A percentile compares a stretch with the other conserved stretches of the same genome.
phyloP scores from a whole-genome alignment of 2,888 invertebrate species.

The Pimpla rufipes region DNA sequence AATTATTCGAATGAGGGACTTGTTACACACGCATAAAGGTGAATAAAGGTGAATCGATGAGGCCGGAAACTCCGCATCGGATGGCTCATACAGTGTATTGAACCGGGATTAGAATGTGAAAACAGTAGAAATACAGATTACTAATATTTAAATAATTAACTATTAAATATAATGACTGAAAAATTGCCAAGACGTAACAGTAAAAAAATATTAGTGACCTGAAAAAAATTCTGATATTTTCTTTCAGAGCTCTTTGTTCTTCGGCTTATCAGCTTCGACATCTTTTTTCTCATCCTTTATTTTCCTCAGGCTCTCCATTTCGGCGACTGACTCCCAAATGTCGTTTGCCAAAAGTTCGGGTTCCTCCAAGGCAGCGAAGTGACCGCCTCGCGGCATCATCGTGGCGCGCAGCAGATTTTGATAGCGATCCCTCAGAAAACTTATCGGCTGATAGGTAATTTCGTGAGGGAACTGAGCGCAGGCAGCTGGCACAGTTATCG shows the following conservation, averaged over 20 bases:
- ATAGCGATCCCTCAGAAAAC: slow-evolving; percentile 77
- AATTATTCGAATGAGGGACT: too few relatives aligned
- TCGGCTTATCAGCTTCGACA: not conserved
- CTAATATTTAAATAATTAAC: too few relatives aligned
- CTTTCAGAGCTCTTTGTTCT: not conserved
- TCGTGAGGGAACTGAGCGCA: slow-evolving; percentile 82
- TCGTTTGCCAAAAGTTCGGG: slow-evolving; percentile 91
- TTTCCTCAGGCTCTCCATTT: slow-evolving; percentile 70
- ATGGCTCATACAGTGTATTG: too few relatives aligned
- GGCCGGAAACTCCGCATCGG: too few relatives aligned
- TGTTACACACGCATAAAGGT: too few relatives aligned
- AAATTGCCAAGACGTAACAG: too few relatives aligned
- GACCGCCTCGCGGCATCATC: slow-evolving; percentile 80
- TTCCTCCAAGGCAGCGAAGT: slow-evolving; percentile 91
- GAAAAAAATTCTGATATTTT: too few relatives aligned
- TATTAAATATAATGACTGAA: too few relatives aligned
- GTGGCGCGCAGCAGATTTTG: slow-evolving; percentile 79
- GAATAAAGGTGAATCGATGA: too few relatives aligned
- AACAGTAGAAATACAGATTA: too few relatives aligned
- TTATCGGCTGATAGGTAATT: slow-evolving; percentile 75
- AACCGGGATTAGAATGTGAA: too few relatives aligned
- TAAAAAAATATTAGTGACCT: too few relatives aligned
- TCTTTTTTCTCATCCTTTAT: not conserved
- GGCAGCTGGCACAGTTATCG: slow-evolving; percentile 78
- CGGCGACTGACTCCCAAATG: slow-evolving; percentile 88